A percentile compares a stretch with the other conserved stretches of the same genome.
Conservation (phyloP, 2,797 vertebrate genomes). For the Sebastes taczanowskii region DNA sequence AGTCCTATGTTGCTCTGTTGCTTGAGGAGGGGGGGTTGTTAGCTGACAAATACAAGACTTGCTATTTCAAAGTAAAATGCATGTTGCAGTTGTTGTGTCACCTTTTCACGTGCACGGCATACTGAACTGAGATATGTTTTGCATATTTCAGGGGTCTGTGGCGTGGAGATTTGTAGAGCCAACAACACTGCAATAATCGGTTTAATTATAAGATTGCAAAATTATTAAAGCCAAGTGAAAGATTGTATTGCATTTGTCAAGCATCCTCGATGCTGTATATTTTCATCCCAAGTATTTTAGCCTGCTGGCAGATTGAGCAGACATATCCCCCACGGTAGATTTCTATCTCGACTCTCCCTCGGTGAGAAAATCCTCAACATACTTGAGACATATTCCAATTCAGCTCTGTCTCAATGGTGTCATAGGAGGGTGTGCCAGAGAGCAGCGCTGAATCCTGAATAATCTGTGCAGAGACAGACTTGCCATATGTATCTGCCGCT, state of each 20-base stretch:
- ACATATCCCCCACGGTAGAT: constrained; percentile 44
- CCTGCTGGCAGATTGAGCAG: constrained; percentile 46
- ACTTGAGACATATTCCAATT: constrained; percentile 57
- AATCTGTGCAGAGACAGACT: constrained; percentile 62
- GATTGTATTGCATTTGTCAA: constrained; percentile 26
- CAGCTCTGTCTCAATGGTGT: constrained; percentile 62
- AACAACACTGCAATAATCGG: constrained; percentile 6
- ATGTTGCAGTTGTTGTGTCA: constrained; percentile 42
- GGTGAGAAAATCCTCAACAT: constrained; percentile 65
- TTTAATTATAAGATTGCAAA: constrained; percentile 39
- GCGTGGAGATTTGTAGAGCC: constrained; percentile 14
- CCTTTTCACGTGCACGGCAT: constrained; percentile 29
- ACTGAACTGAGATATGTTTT: constrained; percentile 36
- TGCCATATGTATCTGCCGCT: constrained; percentile 54
- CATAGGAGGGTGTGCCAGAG: constrained; percentile 62
- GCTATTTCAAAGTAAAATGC: constrained; percentile 57
- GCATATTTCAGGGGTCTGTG: constrained; percentile 37
- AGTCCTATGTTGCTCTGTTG: constrained; percentile 32
- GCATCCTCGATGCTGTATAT: constrained; percentile 11
- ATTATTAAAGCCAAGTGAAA: constrained; percentile 30
- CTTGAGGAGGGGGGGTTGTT: constrained; percentile 29
- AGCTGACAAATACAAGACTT: constrained; percentile 55
- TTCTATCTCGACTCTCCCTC: constrained; percentile 37
- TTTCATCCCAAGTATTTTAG: constrained; percentile 40
- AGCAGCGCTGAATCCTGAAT: constrained; percentile 62